Evolutionary conservation across 2,113 vertebrate genomes (phyloP).

Genomic region (Onychorhynchus coronatus): DNA sequence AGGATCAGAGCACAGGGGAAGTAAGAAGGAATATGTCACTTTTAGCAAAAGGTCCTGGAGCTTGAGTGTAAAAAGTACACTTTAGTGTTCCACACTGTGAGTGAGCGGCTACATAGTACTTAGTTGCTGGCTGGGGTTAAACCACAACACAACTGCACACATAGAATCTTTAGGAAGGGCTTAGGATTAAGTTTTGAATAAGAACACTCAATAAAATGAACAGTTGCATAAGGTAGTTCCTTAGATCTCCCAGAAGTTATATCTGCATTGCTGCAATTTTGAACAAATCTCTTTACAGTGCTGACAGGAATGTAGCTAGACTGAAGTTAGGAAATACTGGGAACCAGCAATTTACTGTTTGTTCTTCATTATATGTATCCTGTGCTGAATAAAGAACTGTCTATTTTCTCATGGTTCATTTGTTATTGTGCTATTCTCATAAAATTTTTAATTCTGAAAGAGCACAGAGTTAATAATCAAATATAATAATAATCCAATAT

Average conservation of each 20-base stretch:
- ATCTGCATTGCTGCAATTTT: background rate
- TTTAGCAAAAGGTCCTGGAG: background rate
- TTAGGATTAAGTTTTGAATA: background rate
- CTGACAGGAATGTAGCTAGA: background rate
- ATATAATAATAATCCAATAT: background rate
- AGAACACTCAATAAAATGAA: rapidly evolving
- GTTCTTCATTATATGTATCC: background rate
- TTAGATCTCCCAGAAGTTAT: background rate
- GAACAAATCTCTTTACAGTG: background rate
- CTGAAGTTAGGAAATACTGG: background rate
- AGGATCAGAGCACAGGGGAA: background rate
- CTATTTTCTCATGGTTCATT: background rate
- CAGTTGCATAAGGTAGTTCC: background rate
- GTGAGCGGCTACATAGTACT: rapidly evolving
- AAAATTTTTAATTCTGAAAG: background rate
- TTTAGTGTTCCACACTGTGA: background rate
- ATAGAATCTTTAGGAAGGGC: background rate
- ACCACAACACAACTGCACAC: background rate
- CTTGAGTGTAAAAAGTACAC: background rate
- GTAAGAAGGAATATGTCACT: background rate
- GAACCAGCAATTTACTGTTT: background rate
- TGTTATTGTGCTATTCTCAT: background rate
- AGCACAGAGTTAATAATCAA: background rate
- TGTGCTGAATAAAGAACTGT: background rate
- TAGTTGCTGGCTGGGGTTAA: background rate